Conservation (phyloP, 2,797 vertebrate genomes). For the Myotis planiceps region DNA sequence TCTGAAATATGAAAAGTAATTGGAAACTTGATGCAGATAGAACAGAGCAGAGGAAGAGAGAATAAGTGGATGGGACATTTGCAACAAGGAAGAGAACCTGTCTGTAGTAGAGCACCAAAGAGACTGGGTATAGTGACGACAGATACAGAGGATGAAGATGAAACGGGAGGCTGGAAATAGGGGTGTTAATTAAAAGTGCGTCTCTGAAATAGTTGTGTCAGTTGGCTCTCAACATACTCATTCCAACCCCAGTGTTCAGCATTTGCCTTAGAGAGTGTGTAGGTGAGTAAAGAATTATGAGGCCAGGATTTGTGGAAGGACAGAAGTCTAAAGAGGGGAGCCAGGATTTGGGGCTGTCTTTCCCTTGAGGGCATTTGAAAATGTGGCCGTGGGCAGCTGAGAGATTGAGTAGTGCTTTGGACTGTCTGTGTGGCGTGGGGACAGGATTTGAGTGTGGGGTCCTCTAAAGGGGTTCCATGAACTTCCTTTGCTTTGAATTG, state of each 20-base stretch:
- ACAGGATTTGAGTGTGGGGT: background rate
- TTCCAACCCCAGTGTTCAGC: background rate
- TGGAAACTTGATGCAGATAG: background rate
- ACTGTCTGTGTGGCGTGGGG: background rate
- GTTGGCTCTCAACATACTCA: background rate
- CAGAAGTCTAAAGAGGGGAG: background rate
- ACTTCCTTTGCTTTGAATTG: background rate
- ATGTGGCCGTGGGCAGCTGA: background rate
- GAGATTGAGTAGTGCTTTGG: background rate
- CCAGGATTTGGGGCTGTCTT: background rate
- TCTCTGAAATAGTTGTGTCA: background rate
- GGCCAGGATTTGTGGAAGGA: background rate
- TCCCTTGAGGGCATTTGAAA: background rate
- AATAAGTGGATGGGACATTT: background rate
- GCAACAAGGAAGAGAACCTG: background rate
- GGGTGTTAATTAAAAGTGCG: background rate
- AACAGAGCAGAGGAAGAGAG: background rate
- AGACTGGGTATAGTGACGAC: background rate
- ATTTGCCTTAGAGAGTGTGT: background rate
- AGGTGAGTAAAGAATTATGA: background rate
- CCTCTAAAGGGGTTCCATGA: background rate
- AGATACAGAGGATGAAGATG: background rate
- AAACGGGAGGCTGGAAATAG: background rate
- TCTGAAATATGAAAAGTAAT: background rate
- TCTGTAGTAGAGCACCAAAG: background rate